Evolutionary conservation across 2,888 invertebrate species (phyloP).

Genomic region (Cynaeus angustus): DNA sequence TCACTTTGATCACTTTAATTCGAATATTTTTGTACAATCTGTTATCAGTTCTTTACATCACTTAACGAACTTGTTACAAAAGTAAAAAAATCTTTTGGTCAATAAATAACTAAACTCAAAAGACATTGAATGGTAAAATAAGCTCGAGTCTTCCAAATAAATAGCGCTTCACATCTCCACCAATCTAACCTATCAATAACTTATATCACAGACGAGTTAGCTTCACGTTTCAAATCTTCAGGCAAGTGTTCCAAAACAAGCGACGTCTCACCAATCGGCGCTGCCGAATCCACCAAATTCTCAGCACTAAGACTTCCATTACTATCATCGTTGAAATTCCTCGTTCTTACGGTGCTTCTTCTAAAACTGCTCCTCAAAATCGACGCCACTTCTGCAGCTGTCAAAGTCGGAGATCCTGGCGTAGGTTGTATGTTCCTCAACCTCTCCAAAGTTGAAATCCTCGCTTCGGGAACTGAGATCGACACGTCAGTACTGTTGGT

Average conservation of each 20-base stretch:
- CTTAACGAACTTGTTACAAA: slow-evolving; percentile 52
- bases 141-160: slow-evolving; percentile 26
- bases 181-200: slow-evolving; percentile 30
- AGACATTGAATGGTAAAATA: slow-evolving; percentile 16
- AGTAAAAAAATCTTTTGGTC: slow-evolving; percentile 51
- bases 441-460: slow-evolving; percentile 63
- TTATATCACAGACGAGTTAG: slow-evolving; percentile 70
- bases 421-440: slow-evolving; percentile 61
- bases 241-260: slow-evolving; percentile 66
- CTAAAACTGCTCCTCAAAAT: slow-evolving; percentile 76
- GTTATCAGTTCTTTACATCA: slow-evolving; percentile 57
- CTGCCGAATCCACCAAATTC: slow-evolving; percentile 76
- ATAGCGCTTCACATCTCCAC: slow-evolving; percentile 16
- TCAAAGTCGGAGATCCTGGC: slow-evolving; percentile 68
- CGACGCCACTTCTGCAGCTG: slow-evolving; percentile 76
- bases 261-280: slow-evolving; percentile 74
- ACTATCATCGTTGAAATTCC: slow-evolving; percentile 64
- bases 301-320: slow-evolving; percentile 75
- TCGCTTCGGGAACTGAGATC: slow-evolving; percentile 50
- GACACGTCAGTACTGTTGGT: slow-evolving; percentile 59
- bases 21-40: slow-evolving; percentile 46
- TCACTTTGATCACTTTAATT: slow-evolving; percentile 15
- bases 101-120: slow-evolving; percentile 43
- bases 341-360: slow-evolving; percentile 69
- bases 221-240: slow-evolving; percentile 59